phyloP scores from a whole-genome alignment of 2,797 vertebrate species.

The Crenichthys baileyi region DNA sequence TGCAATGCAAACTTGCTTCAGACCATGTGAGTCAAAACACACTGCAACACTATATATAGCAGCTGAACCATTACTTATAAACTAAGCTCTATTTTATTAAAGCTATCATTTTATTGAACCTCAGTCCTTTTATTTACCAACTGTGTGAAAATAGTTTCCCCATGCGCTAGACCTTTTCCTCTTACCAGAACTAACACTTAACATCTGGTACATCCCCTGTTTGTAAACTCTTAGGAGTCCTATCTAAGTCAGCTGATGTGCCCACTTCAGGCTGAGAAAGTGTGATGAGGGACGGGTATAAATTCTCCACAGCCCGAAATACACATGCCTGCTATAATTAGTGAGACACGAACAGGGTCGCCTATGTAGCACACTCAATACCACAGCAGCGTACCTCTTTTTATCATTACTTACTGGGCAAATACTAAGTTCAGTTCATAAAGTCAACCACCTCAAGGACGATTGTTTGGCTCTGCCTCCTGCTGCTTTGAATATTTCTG shows the following conservation, averaged over 20 bases:
- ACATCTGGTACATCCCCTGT: conserved; percentile 19
- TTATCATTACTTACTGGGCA: conserved; percentile 45
- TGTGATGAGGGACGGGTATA: conserved; percentile 81
- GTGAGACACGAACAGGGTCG: conserved; percentile 81
- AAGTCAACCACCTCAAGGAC: neutral
- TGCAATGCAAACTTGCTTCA: conserved; percentile 21
- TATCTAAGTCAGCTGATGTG: conserved; percentile 71
- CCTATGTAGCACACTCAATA: conserved; percentile 83
- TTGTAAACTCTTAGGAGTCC: conserved; percentile 60
- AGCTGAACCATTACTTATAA: conserved; percentile 11
- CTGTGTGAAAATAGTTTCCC: neutral
- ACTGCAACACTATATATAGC: conserved; percentile 9
- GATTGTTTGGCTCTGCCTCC: conserved; percentile 42
- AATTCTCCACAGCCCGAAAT: conserved; percentile 81
- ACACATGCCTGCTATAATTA: conserved; percentile 83
- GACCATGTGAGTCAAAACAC: conserved; percentile 40
- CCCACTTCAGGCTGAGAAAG: conserved; percentile 72
- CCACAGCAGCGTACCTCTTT: conserved; percentile 57
- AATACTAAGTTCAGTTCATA: conserved; percentile 30
- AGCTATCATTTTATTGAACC: neutral
- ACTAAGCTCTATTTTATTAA: neutral
- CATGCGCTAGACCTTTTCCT: neutral
- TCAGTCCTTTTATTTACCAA: neutral
- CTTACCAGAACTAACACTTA: neutral
- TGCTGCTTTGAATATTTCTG: neutral